phyloP scores from a whole-genome alignment of 2,113 vertebrate genomes.

The Sapajus apella region DNA sequence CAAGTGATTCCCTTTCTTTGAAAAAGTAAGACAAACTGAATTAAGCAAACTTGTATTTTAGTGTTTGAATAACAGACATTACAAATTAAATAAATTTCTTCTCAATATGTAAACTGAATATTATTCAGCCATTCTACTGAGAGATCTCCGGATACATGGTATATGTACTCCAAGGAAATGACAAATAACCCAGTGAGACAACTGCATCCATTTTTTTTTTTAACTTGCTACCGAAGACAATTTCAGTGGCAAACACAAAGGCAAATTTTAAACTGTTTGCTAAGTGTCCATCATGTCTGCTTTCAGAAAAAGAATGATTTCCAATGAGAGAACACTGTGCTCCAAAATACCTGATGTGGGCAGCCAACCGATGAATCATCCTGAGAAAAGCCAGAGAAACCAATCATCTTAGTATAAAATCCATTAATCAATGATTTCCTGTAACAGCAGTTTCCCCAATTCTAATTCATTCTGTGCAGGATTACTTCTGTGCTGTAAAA shows the following conservation, averaged over 20 bases:
- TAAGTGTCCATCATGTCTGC: slow-evolving; percentile 8
- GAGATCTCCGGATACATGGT: not conserved
- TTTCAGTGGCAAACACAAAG: slow-evolving; percentile 31
- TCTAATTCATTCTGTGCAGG: slow-evolving; percentile 3
- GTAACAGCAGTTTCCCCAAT: not conserved
- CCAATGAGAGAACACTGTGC: not conserved
- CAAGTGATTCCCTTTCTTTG: not conserved
- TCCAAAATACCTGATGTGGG: slow-evolving; percentile 58
- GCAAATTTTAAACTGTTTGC: slow-evolving; percentile 40
- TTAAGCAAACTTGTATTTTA: not conserved
- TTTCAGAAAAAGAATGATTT: not conserved
- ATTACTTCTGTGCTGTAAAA: slow-evolving; percentile 30
- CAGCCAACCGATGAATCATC: slow-evolving; percentile 27
- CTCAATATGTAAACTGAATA: not conserved
- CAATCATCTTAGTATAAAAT: slow-evolving; percentile 46
- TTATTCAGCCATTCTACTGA: slow-evolving; percentile 18
- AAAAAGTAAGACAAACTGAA: not conserved
- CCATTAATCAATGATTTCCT: slow-evolving; percentile 52
- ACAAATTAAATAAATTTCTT: slow-evolving; percentile 40
- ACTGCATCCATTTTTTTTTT: slow-evolving; percentile 30
- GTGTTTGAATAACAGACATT: not conserved
- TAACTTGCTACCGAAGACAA: slow-evolving; percentile 36
- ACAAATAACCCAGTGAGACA: slow-evolving; percentile 37
- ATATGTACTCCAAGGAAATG: slow-evolving; percentile 21
- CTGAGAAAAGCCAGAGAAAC: slow-evolving; percentile 42